Conservation (phyloP, 2,888 invertebrate genomes). For the Brachyptera risi region DNA sequence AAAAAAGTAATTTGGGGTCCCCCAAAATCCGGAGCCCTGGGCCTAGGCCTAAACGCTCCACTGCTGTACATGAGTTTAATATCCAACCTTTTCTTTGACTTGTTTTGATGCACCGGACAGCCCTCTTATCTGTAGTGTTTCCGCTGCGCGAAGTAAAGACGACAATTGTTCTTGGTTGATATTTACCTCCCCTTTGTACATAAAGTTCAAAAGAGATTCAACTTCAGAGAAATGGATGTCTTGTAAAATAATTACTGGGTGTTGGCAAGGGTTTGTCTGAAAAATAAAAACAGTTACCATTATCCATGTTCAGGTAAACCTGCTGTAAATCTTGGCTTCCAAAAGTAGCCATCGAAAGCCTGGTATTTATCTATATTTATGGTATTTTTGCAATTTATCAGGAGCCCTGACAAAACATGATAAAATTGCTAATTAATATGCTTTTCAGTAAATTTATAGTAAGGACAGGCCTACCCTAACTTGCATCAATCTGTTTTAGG, state of each 20-base stretch:
- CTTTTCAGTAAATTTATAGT: too few species aligned
- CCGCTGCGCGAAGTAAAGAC: slow-evolving; percentile 38
- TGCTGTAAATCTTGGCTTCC: too few species aligned
- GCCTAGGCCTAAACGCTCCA: background rate
- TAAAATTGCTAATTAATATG: too few species aligned
- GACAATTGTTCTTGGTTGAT: slow-evolving; percentile 39
- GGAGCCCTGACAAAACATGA: too few species aligned
- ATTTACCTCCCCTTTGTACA: slow-evolving; percentile 41
- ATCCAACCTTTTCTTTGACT: slow-evolving; percentile 33
- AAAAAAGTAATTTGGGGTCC: too few species aligned
- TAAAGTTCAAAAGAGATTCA: slow-evolving; percentile 39
- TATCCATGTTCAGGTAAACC: background rate
- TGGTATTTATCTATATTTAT: too few species aligned
- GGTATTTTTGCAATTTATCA: too few species aligned
- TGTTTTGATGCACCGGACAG: slow-evolving; percentile 36
- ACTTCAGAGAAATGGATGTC: slow-evolving; percentile 38
- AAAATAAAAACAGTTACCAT: slow-evolving; percentile 39
- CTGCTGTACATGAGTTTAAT: background rate
- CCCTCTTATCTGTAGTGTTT: slow-evolving; percentile 39
- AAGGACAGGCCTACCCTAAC: too few species aligned
- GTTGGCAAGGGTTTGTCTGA: slow-evolving; percentile 68
- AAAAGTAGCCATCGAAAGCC: too few species aligned
- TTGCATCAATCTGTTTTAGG: too few species aligned
- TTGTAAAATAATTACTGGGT: slow-evolving; percentile 43
- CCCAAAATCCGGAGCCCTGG: too few species aligned